Percentiles rank a stretch among this genome's conserved stretches.
Conservation (phyloP, 37 sponge, comb jelly and placozoan genomes). For the Cladorhizidae sp. region DNA sequence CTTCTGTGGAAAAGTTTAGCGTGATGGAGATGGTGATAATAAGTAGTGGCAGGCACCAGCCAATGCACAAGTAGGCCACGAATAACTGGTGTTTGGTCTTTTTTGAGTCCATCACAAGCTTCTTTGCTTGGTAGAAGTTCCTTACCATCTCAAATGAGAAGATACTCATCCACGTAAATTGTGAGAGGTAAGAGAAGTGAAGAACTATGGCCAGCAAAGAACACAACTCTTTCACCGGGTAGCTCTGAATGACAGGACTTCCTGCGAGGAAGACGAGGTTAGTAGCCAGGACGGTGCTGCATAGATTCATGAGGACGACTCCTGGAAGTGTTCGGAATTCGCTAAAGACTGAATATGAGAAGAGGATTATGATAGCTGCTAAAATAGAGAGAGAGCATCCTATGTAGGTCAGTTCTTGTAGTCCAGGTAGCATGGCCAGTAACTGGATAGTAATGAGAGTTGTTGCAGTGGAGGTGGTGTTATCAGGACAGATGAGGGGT, state of each 20-base stretch:
- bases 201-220: too few species aligned
- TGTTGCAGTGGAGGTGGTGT: conserved; percentile 1
- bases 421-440: conserved; percentile 5
- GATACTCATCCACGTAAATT: too few species aligned
- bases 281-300: too few species aligned
- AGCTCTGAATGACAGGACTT: background rate
- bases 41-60: too few species aligned
- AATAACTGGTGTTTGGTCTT: background rate
- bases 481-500: conserved; percentile 16
- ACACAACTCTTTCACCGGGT: conserved; percentile 1
- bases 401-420: conserved; percentile 44
- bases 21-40: too few species aligned
- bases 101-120: too few species aligned
- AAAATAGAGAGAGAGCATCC: conserved; percentile 55
- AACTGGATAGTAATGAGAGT: background rate
- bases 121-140: too few species aligned
- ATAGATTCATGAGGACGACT: too few species aligned
- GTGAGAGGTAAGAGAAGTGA: too few species aligned
- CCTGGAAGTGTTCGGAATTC: too few species aligned
- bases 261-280: conserved; percentile 38
- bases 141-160: too few species aligned
- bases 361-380: conserved; percentile 25
- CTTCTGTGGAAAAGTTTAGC: too few species aligned
- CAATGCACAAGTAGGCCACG: conserved; percentile 14
- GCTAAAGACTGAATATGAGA: conserved; percentile 48